Base-by-base conservation (phyloP, 2,888 invertebrate species). In the Cheilosia soror region DNA sequence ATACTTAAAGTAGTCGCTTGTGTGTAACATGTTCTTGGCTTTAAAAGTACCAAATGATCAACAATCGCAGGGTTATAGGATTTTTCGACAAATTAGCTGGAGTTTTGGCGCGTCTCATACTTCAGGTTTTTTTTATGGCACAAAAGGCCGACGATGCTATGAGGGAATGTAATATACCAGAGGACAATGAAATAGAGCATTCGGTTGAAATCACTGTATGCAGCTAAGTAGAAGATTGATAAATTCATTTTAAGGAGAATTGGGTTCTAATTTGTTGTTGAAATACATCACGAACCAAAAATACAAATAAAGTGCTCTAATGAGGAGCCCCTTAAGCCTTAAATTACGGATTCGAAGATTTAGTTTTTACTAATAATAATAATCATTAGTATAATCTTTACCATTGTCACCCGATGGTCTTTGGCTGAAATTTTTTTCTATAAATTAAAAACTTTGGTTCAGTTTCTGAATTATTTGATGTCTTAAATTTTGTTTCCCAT, bases 21-120 rank as follows among this genome's bases (percentile, higher is more conserved):
- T 81, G n/a, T 85, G 81, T 57, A 40, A 77, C 13, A 85, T 85
- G 68, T 63, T 29, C 33, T 53, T 81, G n/a, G 57, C 44, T 15
- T 40, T 85, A 5, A 20, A 77, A 15, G 29, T 85, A 63, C 77
- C 71, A 15, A 62, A 62, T 9, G 15, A 44, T 2, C 33, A 53
- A 0, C 85, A 81, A 27, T n/a, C 71, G 2, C 31, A n/a, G 3
- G 72, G 77, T 37, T 11, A 62, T 7, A n/a, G 27, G 15, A 15
- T 81, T 57, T n/a, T 85, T 81, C 31, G 68, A 57, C 11, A 81
- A 81, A 53, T 27, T 85, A 31, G 81, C 85, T 1, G 31, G 51
- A 0, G 76, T 77, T 51, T 3, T 85, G 7, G 71, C 81, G 20
- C 66, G 81, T 44, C 44, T 77, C 5, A 81, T 85, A 51, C 25